A percentile compares a stretch with the other conserved stretches of the same genome.
These are phyloP conservation scores for Drosophila biarmipes DNA, from an alignment of 1,140 invertebrate species.

Conservation along the genomic window DNA sequence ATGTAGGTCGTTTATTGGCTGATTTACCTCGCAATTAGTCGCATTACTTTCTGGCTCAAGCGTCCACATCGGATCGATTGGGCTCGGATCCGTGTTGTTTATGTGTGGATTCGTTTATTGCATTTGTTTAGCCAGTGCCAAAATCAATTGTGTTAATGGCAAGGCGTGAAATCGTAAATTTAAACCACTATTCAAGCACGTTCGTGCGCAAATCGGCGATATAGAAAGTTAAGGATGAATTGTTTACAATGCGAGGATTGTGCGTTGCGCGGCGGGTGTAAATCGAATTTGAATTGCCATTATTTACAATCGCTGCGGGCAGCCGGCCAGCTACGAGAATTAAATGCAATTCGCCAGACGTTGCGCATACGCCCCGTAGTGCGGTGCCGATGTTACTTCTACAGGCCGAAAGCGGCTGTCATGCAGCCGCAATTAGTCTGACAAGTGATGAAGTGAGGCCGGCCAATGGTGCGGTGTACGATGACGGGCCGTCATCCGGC, in stretches of 20 bases:
- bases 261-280: slow-evolving; percentile 20
- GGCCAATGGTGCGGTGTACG: slow-evolving; percentile 15
- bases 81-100: slow-evolving; percentile 19
- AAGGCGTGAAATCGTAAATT: slow-evolving; percentile 60
- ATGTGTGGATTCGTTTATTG: slow-evolving; percentile 12
- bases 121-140: slow-evolving; percentile 49
- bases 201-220: slow-evolving; percentile 37
- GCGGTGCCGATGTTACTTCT: slow-evolving; percentile 37
- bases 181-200: slow-evolving; percentile 42
- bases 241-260: slow-evolving; percentile 44
- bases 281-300: slow-evolving; percentile 31
- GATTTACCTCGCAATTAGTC: slow-evolving; percentile 69
- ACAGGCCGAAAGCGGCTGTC: slow-evolving; percentile 40
- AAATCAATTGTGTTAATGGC: slow-evolving; percentile 74
- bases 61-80: background rate
- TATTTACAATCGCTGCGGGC: slow-evolving; percentile 8
- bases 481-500: slow-evolving; percentile 60
- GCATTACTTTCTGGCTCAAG: slow-evolving; percentile 45
- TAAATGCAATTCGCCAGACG: slow-evolving; percentile 43
- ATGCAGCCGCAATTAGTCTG: slow-evolving; percentile 68
- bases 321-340: background rate
- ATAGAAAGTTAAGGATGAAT: slow-evolving; percentile 35
- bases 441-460: slow-evolving; percentile 66
- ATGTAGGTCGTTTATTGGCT: slow-evolving; percentile 34
- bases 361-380: slow-evolving; percentile 55